Evolutionary conservation across 2,113 vertebrate species (phyloP), one percentile per base, ranked within the genome.

Genomic region (Phocoena sinus): DNA sequence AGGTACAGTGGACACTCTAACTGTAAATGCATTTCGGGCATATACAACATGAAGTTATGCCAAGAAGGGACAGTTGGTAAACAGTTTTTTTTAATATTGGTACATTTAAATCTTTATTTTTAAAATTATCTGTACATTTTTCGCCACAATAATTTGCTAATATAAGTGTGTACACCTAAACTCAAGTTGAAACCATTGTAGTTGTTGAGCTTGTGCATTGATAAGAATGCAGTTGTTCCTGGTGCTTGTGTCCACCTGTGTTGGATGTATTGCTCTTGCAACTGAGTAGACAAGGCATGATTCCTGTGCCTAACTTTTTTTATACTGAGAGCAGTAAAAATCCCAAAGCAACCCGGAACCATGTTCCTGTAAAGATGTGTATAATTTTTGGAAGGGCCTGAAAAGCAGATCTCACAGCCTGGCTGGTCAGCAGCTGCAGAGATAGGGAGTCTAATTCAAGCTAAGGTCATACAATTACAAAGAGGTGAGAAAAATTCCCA

Each of bases 1-100:
- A 99, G 99, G 99, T 99, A 98, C n/a, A 23, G 63, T 63, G 58
- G 68, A 17, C 18, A 6, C 23, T 3, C 2, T 28, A 63, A 79
- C 25, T 47, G 4, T 17, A 11, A 56, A 93, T 26, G 6, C 10
- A 5, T 33, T 44, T 60, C 21, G 14, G 58, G 15, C 36, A 8
- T 1, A 38, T 25, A 3, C 5, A 17, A 1, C 8, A 10, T 13
- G 13, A 91, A 21, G 0, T 68, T 82, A 44, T 26, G 11, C 23
- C 31, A 87, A 73, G 58, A 70, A 83, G 50, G 31, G 53, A 74
- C 8, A 60, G 15, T 12, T 12, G 44, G n/a, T 20, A 33, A 33
- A 10, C 4, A 41, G 14, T 23, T 68, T 68, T 67, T 62, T 21
- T 0, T 60, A 96, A 79, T 70, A 13, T 6, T 41, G 3, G 5